Conservation (phyloP, 2,888 invertebrate species). For the Lepidochrysops patricia region DNA sequence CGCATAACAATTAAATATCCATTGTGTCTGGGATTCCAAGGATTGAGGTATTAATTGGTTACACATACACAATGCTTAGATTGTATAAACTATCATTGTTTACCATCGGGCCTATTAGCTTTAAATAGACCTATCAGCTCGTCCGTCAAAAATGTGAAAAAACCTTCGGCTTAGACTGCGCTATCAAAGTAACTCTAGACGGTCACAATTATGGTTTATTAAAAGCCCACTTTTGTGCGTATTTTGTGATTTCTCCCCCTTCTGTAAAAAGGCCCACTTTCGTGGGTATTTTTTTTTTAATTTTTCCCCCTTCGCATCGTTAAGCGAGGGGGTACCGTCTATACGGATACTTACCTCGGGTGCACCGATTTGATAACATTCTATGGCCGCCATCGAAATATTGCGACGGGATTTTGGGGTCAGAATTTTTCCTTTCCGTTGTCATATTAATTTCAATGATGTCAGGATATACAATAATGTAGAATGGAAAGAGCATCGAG, state of each 20-base stretch:
- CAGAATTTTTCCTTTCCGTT: slow-evolving; percentile 22
- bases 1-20: too few species aligned
- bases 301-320: slow-evolving; percentile 18
- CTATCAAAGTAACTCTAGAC: not conserved
- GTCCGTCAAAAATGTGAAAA: not conserved
- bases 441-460: not conserved
- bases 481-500: too few species aligned
- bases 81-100: too few species aligned
- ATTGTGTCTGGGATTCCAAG: too few species aligned
- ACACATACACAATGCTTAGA: too few species aligned
- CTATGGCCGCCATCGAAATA: slow-evolving; percentile 62
- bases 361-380: slow-evolving; percentile 74
- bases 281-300: slow-evolving; percentile 20
- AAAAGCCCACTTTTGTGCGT: not conserved
- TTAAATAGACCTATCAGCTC: too few species aligned
- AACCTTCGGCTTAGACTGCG: not conserved
- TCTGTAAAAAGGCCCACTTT: slow-evolving; percentile 1
- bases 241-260: not conserved
- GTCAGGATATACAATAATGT: too few species aligned
- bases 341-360: slow-evolving; percentile 68
- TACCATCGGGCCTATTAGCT: too few species aligned
- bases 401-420: slow-evolving; percentile 45
- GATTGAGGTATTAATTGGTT: too few species aligned
- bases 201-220: not conserved
- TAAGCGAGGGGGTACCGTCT: slow-evolving; percentile 43